Percentiles rank a stretch among this genome's conserved stretches.
These are phyloP conservation scores for Drosophila baimaii DNA, from an alignment of 1,140 invertebrate species.

Conservation along the genomic window DNA sequence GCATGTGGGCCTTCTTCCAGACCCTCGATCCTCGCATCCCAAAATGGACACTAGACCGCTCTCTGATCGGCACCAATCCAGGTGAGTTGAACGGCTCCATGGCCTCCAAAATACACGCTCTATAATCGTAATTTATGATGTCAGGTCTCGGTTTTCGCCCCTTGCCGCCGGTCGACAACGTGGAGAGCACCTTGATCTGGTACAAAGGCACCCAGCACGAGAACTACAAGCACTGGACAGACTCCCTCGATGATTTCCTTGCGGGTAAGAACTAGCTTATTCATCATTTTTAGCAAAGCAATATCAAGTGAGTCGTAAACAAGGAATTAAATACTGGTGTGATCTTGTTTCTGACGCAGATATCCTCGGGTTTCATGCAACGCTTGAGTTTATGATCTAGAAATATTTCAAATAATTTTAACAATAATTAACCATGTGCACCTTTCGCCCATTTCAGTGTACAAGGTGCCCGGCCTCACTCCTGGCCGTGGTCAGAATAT, in stretches of 20 bases:
- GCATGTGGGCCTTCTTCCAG: slow-evolving; percentile 96
- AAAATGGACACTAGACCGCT: slow-evolving; percentile 91
- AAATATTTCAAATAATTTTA: too few relatives aligned
- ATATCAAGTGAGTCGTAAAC: neutral
- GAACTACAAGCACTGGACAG: slow-evolving; percentile 91
- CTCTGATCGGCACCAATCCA: slow-evolving; percentile 96
- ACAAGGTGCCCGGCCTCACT: slow-evolving; percentile 88
- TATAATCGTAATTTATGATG: slow-evolving; percentile 26
- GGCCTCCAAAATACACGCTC: neutral
- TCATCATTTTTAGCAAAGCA: neutral
- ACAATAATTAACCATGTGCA: neutral
- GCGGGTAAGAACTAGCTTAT: slow-evolving; percentile 86
- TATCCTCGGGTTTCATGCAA: neutral
- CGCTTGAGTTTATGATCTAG: neutral
- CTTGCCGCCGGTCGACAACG: slow-evolving; percentile 91
- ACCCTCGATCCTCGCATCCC: slow-evolving; percentile 94
- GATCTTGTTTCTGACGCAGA: too few relatives aligned
- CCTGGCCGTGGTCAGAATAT: slow-evolving; percentile 88
- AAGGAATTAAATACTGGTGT: neutral
- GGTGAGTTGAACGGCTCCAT: slow-evolving; percentile 85
- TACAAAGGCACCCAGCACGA: slow-evolving; percentile 91
- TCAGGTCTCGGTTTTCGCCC: slow-evolving; percentile 96
- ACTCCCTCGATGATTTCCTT: slow-evolving; percentile 90
- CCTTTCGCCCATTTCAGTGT: slow-evolving; percentile 85
- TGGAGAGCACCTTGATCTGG: slow-evolving; percentile 97